These are phyloP conservation scores for Zeuzera pyrina DNA, from an alignment of 2,888 invertebrate genomes.

Conservation along the genomic window DNA sequence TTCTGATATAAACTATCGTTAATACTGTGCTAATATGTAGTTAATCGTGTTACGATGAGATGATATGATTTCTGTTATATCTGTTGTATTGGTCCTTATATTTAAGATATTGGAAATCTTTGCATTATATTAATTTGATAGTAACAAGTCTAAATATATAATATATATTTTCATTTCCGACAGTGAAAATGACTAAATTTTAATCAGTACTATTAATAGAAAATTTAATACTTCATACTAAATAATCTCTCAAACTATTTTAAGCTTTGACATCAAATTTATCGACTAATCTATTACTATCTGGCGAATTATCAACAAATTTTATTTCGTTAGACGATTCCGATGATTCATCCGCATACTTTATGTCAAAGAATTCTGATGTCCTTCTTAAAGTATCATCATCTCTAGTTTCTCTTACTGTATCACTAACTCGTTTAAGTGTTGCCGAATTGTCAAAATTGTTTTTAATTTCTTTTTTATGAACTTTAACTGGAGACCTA, in stretches of 20 bases:
- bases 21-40: no score
- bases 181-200: background rate
- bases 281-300: slow-evolving; percentile 14
- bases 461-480: slow-evolving; percentile 38
- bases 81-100: background rate
- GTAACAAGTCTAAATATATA: background rate
- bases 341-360: slow-evolving; percentile 17
- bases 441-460: slow-evolving; percentile 47
- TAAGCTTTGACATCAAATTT: background rate
- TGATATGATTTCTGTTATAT: background rate
- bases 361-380: slow-evolving; percentile 20
- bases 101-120: background rate
- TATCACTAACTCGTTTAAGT: slow-evolving; percentile 76
- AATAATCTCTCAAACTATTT: slow-evolving; percentile 3
- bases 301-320: background rate
- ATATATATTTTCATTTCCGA: background rate
- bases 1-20: no score
- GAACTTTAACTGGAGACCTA: slow-evolving; percentile 51
- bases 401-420: slow-evolving; percentile 77
- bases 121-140: background rate
- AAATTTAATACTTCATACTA: background rate
- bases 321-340: background rate
- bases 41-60: no score
- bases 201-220: background rate
- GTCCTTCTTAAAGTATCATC: slow-evolving; percentile 65